phyloP scores from a whole-genome alignment of 2,888 invertebrate species.

The Clepsis dumicolana region DNA sequence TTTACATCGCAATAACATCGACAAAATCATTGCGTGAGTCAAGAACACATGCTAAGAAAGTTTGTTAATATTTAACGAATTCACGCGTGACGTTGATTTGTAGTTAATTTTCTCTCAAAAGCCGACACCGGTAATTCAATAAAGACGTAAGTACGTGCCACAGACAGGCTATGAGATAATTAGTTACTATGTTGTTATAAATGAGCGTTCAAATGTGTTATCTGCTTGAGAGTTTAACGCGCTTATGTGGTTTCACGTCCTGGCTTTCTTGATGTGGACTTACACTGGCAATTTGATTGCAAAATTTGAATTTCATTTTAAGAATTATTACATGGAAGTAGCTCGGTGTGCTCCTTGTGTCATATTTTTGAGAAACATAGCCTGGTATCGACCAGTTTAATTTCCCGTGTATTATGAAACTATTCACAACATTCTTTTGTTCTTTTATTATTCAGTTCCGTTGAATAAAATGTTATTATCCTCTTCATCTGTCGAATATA shows the following conservation, averaged over 20 bases:
- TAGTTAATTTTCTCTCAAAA: conserved; percentile 74
- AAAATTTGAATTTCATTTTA: not conserved
- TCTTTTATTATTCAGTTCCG: too few species aligned
- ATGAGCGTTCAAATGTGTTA: not conserved
- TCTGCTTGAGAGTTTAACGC: not conserved
- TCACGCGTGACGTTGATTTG: conserved; percentile 72
- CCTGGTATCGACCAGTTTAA: too few species aligned
- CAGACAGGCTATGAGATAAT: conserved; percentile 17
- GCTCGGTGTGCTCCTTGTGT: too few species aligned
- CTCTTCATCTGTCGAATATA: too few species aligned
- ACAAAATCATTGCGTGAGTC: conserved; percentile 64
- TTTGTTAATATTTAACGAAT: conserved; percentile 84
- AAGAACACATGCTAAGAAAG: conserved; percentile 82
- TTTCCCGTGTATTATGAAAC: too few species aligned
- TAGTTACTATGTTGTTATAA: conserved; percentile 15
- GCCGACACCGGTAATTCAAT: conserved; percentile 74
- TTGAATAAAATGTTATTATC: too few species aligned
- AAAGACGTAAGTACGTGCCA: conserved; percentile 58
- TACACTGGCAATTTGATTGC: not conserved
- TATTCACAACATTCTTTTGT: too few species aligned
- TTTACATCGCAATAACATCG: conserved; percentile 12
- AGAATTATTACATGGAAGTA: too few species aligned
- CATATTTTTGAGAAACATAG: too few species aligned
- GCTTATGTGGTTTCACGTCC: not conserved
- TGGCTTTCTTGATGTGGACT: not conserved